These are phyloP conservation scores for Colossoma macropomum DNA, from an alignment of 2,113 vertebrate species.

Conservation along the genomic window DNA sequence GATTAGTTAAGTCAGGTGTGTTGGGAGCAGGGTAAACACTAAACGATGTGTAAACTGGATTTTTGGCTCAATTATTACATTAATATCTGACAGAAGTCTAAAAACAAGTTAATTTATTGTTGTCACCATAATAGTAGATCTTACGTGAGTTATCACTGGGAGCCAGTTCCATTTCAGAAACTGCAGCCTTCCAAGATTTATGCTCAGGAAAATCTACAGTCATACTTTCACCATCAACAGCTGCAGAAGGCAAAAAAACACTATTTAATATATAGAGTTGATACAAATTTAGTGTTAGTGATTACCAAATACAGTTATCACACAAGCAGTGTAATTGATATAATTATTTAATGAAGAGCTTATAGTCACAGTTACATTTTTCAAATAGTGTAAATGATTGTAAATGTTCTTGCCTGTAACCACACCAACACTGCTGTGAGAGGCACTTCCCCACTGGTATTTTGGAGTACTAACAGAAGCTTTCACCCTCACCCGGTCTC, in stretches of 20 bases:
- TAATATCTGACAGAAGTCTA: no score
- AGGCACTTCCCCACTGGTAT: constrained; percentile 26
- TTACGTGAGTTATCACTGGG: background rate
- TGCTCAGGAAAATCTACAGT: no score
- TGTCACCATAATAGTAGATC: background rate
- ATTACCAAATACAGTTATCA: no score
- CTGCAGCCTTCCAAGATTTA: no score
- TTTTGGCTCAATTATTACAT: no score
- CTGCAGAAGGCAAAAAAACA: background rate
- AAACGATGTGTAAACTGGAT: no score
- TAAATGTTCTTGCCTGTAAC: constrained; percentile 25
- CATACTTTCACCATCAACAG: constrained; percentile 10
- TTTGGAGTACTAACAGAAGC: constrained; percentile 4
- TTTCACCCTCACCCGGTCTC: constrained; percentile 34
- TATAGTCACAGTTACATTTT: background rate
- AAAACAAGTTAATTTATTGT: no score
- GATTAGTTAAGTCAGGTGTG: no score
- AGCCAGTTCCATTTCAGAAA: constrained; percentile 13
- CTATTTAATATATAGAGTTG: no score
- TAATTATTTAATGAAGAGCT: no score
- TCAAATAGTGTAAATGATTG: background rate
- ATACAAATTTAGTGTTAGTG: no score
- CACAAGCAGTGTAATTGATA: background rate
- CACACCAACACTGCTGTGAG: constrained; percentile 10
- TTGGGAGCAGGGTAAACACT: no score